Conservation (phyloP, 2,113 vertebrate genomes). For the Notechis scutatus region DNA sequence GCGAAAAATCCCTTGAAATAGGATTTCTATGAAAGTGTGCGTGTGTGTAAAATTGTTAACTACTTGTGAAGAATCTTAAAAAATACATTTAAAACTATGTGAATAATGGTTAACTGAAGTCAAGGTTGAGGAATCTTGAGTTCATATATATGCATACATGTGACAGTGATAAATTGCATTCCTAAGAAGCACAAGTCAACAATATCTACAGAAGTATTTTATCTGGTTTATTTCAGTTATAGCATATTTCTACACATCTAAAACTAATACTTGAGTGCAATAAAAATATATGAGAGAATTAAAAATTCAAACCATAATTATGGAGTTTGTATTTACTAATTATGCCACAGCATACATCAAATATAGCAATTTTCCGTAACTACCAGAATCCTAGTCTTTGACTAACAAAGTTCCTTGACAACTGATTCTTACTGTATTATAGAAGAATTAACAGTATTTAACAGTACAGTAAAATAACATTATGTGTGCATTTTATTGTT, state of each 20-base stretch:
- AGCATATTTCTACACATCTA: constrained; percentile 55
- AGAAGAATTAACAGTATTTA: constrained; percentile 52
- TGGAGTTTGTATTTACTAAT: constrained; percentile 65
- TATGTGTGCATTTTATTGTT: constrained; percentile 38
- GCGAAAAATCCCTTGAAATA: neutral
- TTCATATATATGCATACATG: constrained; percentile 61
- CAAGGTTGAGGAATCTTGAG: constrained; percentile 16
- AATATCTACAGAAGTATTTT: constrained; percentile 41
- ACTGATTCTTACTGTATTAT: constrained; percentile 42
- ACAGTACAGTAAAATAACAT: constrained; percentile 56
- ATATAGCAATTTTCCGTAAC: constrained; percentile 45
- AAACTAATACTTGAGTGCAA: constrained; percentile 55
- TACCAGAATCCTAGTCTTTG: constrained; percentile 32
- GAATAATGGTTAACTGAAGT: constrained; percentile 35
- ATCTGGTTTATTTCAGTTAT: constrained; percentile 47
- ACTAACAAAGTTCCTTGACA: constrained; percentile 50
- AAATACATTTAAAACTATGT: constrained; percentile 33
- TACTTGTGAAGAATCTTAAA: constrained; percentile 24
- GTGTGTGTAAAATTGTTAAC: neutral
- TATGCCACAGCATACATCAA: constrained; percentile 54
- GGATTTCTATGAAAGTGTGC: neutral
- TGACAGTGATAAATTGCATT: constrained; percentile 67
- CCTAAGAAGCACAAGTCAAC: constrained; percentile 58
- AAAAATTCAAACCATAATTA: constrained; percentile 65
- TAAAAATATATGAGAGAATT: constrained; percentile 61